Base-by-base conservation (phyloP, 2,888 invertebrate species). In the Cyaniris semiargus region DNA sequence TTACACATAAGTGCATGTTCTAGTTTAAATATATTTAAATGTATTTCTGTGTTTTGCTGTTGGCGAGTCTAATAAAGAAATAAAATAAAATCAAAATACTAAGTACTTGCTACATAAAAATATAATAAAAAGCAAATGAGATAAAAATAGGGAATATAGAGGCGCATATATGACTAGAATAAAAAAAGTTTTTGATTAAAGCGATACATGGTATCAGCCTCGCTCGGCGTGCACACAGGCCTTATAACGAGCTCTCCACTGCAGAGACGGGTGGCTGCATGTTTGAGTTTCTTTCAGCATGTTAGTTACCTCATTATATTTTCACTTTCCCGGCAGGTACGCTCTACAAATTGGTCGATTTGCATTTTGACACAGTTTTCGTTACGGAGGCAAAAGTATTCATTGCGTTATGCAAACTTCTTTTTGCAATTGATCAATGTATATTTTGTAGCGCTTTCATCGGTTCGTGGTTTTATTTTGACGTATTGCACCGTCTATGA, bases 281-380 rank as follows among this genome's bases (percentile, higher is more conserved):
- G 38, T 58, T 72, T 77, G 58, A 77, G 72, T 71, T 70, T 70
- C 70, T 70, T 77, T 77, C 77, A 77, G 13, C 72, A 58, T 27
- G 58, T 27, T 74, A 48, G 74, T 74, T 48, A 74, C 74, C 72
- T 77, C 77, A 77, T 77, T 77, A 77, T 72, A 72, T 58, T 77
- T 77, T 77, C 76, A 38, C 23, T 72, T 77, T 53, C 13, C 44
- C 7, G 34, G n/a, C 48, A 76, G 76, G 66, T 66, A 18, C 27
- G 66, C 66, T 66, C 10, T 27, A 27, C 13, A 66, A 66, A 66
- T 66, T 66, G 4, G 66, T 66, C 66, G 66, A 66, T 66, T 66
- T 66, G 66, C 66, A 66, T 66, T 66, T 66, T 66, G 66, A 31
- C 66, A 66, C 66, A 66, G 66, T 66, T 66, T 66, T 7, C 15